Conservation (phyloP, 2,888 invertebrate species). For the Heteromurus nitidus region DNA sequence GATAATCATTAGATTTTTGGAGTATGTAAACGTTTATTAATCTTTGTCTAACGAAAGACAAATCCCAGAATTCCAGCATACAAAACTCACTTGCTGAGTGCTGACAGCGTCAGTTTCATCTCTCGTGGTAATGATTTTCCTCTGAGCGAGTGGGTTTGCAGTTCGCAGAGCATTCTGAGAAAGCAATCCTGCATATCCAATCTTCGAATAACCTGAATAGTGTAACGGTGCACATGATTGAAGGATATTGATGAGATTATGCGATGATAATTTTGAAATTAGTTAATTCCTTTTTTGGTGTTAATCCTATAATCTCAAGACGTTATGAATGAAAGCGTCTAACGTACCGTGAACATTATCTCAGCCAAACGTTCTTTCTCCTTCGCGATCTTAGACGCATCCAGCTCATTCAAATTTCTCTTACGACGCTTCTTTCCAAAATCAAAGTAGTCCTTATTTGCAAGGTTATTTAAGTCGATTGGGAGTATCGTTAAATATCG, state of each 20-base stretch:
- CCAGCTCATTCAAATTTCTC: conserved; percentile 36
- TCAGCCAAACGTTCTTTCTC: conserved; percentile 71
- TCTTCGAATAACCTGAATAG: conserved; percentile 67
- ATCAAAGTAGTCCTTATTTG: conserved; percentile 61
- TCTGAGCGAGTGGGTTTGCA: conserved; percentile 68
- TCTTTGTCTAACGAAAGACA: too few relatives aligned
- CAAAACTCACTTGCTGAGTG: conserved; percentile 69
- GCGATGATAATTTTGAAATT: too few relatives aligned
- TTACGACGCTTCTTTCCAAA: conserved; percentile 58
- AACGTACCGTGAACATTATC: conserved; percentile 73
- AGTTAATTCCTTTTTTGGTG: too few relatives aligned
- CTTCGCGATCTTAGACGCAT: conserved; percentile 53
- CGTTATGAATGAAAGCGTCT: too few relatives aligned
- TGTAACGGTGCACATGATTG: too few relatives aligned
- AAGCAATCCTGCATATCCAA: conserved; percentile 73
- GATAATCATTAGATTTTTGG: conserved; percentile 6
- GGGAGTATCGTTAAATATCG: conserved; percentile 69
- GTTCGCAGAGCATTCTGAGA: conserved; percentile 69
- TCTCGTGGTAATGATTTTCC: conserved; percentile 70
- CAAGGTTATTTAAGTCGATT: conserved; percentile 66
- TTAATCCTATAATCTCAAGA: too few relatives aligned
- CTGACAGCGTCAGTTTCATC: conserved; percentile 70
- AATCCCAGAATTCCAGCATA: background rate
- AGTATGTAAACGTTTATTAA: too few relatives aligned
- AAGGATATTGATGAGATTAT: too few relatives aligned